Evolutionary conservation across 2,113 vertebrate genomes (phyloP).

Genomic region (Craseonycteris thonglongyai): DNA sequence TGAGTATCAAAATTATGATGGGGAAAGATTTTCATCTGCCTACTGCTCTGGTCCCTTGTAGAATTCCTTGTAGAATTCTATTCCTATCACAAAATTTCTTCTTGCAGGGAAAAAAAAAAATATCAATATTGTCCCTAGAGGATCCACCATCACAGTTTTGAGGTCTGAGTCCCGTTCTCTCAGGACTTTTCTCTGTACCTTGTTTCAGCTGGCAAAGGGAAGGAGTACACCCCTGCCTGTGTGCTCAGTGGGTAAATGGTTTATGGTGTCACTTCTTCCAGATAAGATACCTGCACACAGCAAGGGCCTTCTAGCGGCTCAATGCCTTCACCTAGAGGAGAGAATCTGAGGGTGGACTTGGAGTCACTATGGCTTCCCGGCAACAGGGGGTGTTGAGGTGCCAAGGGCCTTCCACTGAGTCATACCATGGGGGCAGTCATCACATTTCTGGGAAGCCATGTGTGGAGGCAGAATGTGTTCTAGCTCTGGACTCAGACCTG

Average conservation of each 20-base stretch:
- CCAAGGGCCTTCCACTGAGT: not conserved
- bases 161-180: not conserved
- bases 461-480: not conserved
- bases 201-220: not conserved
- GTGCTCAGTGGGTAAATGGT: not conserved
- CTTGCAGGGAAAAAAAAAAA: not conserved
- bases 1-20: not conserved
- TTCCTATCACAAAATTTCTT: not conserved
- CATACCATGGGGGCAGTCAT: not conserved
- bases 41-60: not conserved
- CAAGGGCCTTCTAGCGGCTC: not conserved
- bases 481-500: not conserved
- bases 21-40: not conserved
- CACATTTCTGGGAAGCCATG: not conserved
- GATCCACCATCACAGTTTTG: not conserved
- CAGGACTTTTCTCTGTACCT: not conserved
- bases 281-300: not conserved
- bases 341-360: no score
- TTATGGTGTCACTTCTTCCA: not conserved
- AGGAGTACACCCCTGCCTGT: not conserved
- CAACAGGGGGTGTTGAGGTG: fast-evolving
- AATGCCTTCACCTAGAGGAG: not conserved
- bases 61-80: not conserved
- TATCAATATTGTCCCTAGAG: not conserved
- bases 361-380: not conserved